These are phyloP conservation scores for Chelon auratus DNA, from an alignment of 2,797 vertebrate species.

Conservation along the genomic window DNA sequence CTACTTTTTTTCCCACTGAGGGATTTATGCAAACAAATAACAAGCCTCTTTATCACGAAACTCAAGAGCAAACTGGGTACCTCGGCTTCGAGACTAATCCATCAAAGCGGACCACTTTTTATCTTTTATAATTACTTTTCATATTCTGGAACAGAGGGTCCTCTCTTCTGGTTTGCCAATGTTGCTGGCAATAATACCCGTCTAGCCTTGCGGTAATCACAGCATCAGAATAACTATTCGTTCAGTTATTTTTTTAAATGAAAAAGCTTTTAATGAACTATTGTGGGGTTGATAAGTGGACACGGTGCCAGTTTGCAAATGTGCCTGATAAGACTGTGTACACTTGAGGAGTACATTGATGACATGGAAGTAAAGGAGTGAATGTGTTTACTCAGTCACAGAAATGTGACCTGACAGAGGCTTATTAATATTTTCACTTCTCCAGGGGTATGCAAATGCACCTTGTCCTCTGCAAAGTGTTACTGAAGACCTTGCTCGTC, in stretches of 20 bases:
- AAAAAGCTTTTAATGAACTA: neutral
- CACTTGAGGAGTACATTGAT: neutral
- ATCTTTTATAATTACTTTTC: too few relatives aligned
- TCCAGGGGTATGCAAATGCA: slow-evolving; percentile 72
- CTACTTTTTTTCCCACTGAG: neutral
- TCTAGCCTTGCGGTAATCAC: neutral
- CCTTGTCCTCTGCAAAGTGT: slow-evolving; percentile 71
- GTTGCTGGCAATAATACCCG: neutral
- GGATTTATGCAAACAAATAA: neutral
- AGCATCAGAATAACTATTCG: neutral
- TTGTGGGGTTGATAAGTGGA: neutral
- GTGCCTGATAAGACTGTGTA: neutral
- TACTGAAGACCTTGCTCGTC: slow-evolving; percentile 55
- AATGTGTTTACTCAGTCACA: slow-evolving; percentile 70
- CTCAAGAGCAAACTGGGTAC: neutral
- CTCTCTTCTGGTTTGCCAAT: neutral
- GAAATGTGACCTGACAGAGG: slow-evolving; percentile 66
- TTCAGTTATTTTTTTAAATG: neutral
- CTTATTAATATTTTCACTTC: slow-evolving; percentile 76
- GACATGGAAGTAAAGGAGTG: slow-evolving; percentile 37
- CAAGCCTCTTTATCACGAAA: slow-evolving; percentile 1
- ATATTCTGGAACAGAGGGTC: slow-evolving; percentile 11
- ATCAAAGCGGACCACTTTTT: slow-evolving; percentile 7
- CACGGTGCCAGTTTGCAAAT: neutral
- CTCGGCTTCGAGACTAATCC: slow-evolving; percentile 1